phyloP scores from a whole-genome alignment of 2,113 vertebrate species.

The Pelecanus crispus region DNA sequence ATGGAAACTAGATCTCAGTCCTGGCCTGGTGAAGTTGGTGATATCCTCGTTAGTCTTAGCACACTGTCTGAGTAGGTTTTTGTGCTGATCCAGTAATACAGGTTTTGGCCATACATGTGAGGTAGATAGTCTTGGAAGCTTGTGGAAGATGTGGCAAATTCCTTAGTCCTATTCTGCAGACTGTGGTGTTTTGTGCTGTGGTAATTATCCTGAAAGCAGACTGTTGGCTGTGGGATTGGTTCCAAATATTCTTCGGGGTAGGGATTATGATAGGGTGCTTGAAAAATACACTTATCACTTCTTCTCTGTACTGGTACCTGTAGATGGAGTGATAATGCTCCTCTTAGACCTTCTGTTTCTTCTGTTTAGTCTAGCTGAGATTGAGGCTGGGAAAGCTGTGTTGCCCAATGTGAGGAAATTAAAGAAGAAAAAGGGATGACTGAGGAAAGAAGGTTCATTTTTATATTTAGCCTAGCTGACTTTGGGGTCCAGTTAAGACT shows the following conservation, averaged over 20 bases:
- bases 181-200: background rate
- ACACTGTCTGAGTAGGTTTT: background rate
- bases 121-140: background rate
- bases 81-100: background rate
- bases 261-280: background rate
- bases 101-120: background rate
- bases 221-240: background rate
- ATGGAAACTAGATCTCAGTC: background rate
- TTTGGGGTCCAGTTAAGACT: background rate
- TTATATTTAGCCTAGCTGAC: background rate
- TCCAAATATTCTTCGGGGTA: background rate
- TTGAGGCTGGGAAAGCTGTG: background rate
- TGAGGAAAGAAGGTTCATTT: background rate
- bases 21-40: background rate
- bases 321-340: background rate
- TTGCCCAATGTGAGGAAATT: background rate
- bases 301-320: rapidly evolving
- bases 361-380: background rate
- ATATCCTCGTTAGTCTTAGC: background rate
- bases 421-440: background rate
- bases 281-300: background rate
- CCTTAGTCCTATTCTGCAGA: background rate
- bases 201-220: background rate
- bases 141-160: background rate
- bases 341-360: background rate